phyloP scores from a whole-genome alignment of 2,888 invertebrate species.

The Dryobotodes eremita region DNA sequence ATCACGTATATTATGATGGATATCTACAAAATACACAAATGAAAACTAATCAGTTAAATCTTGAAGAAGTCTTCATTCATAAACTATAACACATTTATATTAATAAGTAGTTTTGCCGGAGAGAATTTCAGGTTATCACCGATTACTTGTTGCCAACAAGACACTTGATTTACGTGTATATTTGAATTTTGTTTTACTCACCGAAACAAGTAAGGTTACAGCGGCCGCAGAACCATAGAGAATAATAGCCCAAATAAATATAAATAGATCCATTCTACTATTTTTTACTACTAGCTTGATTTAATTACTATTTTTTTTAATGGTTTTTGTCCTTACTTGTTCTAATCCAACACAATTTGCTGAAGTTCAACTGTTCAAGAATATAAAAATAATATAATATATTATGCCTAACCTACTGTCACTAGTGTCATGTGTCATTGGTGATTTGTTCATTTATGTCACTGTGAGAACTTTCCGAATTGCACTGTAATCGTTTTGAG shows the following conservation, averaged over 20 bases:
- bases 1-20: constrained; percentile 91
- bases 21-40: constrained; percentile 87
- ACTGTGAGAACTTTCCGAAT: too few relatives aligned
- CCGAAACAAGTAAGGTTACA: constrained; percentile 70
- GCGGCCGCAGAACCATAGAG: constrained; percentile 69
- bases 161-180: constrained; percentile 36
- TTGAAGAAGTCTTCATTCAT: constrained; percentile 5
- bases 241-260: constrained; percentile 67
- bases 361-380: constrained; percentile 18
- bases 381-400: constrained; percentile 23
- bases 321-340: not conserved
- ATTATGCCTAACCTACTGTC: too few relatives aligned
- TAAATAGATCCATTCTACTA: constrained; percentile 70
- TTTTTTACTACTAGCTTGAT: constrained; percentile 2
- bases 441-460: not conserved
- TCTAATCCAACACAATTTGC: not conserved
- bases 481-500: too few relatives aligned
- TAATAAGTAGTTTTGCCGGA: not conserved
- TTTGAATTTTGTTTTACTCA: constrained; percentile 69
- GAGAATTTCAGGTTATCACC: constrained; percentile 3
- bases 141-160: constrained; percentile 40
- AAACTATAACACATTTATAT: not conserved
- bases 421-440: constrained; percentile 8
- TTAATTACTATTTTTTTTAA: not conserved
- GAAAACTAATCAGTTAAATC: not conserved